Percentiles rank a stretch among this genome's conserved stretches.
These are phyloP conservation scores for Xestia sexstrigata DNA, from an alignment of 2,888 invertebrate species.

Conservation along the genomic window DNA sequence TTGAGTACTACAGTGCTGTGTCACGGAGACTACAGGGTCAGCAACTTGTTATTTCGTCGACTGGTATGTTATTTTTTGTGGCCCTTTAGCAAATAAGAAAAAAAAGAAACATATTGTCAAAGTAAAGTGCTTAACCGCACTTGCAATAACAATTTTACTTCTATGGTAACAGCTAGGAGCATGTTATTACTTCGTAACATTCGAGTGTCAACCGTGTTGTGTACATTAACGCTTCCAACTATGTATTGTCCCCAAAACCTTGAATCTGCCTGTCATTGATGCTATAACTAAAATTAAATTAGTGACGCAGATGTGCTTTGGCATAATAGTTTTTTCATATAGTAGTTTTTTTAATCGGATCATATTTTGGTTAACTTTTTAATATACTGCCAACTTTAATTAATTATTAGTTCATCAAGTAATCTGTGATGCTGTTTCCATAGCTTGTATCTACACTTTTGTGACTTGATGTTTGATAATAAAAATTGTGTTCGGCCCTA, in stretches of 20 bases:
- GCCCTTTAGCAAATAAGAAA: neutral
- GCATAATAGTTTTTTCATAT: neutral
- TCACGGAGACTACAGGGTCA: conserved; percentile 75
- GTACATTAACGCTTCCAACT: neutral
- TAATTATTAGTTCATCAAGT: neutral
- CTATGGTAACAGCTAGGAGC: neutral
- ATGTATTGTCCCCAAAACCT: conserved; percentile 9
- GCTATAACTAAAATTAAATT: neutral
- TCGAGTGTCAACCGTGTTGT: neutral
- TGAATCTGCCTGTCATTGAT: neutral
- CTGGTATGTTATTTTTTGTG: conserved; percentile 51
- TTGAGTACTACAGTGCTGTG: conserved; percentile 66
- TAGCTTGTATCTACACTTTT: neutral
- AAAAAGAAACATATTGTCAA: neutral
- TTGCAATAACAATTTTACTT: too few species aligned
- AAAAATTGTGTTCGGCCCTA: neutral
- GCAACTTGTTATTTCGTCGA: conserved; percentile 70
- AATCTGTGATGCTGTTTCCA: too few species aligned
- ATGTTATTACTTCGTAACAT: neutral
- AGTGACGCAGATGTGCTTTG: neutral
- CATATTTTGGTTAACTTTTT: neutral
- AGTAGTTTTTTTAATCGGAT: neutral
- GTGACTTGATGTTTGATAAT: neutral
- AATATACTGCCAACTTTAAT: neutral
- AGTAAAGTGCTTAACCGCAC: neutral